Percentiles rank a stretch among this genome's conserved stretches.
Evolutionary conservation across 2,797 vertebrate genomes (phyloP).

Genomic region (Lepilemur ruficaudatus): DNA sequence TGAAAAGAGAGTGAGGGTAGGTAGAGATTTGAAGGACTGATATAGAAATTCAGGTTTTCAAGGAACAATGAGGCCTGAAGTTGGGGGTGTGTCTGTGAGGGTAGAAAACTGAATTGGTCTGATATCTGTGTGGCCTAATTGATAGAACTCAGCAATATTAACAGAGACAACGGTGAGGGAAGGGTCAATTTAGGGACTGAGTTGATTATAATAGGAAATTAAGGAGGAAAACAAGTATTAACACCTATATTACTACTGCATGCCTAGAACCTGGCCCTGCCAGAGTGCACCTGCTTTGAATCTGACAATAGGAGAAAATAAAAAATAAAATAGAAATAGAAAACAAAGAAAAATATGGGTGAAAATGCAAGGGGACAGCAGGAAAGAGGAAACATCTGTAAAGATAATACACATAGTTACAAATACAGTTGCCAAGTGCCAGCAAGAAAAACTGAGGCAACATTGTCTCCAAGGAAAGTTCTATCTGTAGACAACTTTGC

Average conservation of each 20-base stretch:
- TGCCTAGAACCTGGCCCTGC: neutral
- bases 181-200: neutral
- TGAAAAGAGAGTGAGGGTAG: neutral
- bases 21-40: neutral
- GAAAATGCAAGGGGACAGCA: neutral
- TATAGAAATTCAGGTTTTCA: neutral
- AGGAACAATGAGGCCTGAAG: neutral
- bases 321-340: neutral
- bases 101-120: neutral
- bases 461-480: neutral
- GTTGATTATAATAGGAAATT: neutral
- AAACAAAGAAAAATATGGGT: neutral
- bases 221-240: neutral
- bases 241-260: neutral
- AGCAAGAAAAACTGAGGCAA: neutral
- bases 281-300: neutral
- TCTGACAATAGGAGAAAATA: neutral
- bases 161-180: neutral
- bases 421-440: neutral
- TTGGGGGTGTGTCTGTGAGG: neutral
- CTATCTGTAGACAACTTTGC: neutral
- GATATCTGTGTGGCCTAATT: neutral
- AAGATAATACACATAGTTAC: neutral
- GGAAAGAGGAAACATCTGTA: neutral
- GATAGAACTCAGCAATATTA: neutral